Evolutionary conservation across 2,113 vertebrate species (phyloP), one percentile per base, ranked within the genome.

Genomic region (Malaclemys terrapin): DNA sequence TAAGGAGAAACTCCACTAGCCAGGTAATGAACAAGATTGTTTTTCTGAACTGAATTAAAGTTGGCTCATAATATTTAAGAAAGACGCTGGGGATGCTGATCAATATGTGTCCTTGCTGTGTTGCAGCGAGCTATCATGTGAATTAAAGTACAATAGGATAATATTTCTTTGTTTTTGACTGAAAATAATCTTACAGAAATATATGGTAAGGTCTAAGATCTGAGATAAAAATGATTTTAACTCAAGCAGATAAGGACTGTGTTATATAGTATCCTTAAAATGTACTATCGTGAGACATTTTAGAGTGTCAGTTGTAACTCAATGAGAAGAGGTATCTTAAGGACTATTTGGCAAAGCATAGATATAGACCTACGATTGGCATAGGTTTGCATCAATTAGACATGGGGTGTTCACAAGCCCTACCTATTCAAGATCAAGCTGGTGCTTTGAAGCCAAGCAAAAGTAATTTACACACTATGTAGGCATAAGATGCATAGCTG

Each of bases 21-120:
- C 47, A 78, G 88, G 76, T 86, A 92, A 95, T 87, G 35, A 92
- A 47, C 82, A 27, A 62, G 56, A 45, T n/a, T 87, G 50, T 2
- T 95, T 94, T 92, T 89, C 65, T 76, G 79, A 89, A 62, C 29
- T 80, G 85, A 96, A 88, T 62, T 90, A 38, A 81, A 92, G 72
- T 69, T 82, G 69, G 27, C n/a, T 89, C 75, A 80, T 93, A 95
- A 93, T 79, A 84, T 91, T 94, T 83, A 45, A 89, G 86, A 52
- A 93, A 52, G 11, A 9, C 20, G 54, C 35, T 8, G 50, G 72
- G 76, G 69, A 47, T 69, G 85, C 93, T 85, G 54, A 90, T 89
- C 69, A 47, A 50, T 53, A 52, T 1, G 35, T 24, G 13, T 75
- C 47, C 1, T 0, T 20, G 14, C 89, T 50, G 10, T 85, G 42